Percentiles rank a stretch among this genome's conserved stretches.
phyloP scores from a whole-genome alignment of 2,888 invertebrate genomes.

The Epiblema foenella region DNA sequence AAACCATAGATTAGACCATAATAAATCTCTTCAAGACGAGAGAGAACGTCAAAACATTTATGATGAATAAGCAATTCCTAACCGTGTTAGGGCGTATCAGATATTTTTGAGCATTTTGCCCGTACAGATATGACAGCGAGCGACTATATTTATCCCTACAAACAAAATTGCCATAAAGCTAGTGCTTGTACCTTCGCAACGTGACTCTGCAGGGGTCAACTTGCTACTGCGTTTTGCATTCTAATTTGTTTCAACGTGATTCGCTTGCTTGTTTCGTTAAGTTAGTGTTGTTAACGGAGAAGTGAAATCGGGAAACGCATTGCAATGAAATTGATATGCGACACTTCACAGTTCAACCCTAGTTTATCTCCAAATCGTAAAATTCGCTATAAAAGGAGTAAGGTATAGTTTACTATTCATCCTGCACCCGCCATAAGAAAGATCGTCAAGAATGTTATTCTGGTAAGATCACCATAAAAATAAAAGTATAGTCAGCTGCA shows the following conservation, averaged over 20 bases:
- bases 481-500: background rate
- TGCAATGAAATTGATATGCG: background rate
- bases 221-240: background rate
- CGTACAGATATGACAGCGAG: background rate
- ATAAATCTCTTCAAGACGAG: too few species aligned
- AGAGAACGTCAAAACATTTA: too few species aligned
- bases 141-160: background rate
- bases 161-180: conserved; percentile 2
- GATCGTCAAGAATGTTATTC: conserved; percentile 10
- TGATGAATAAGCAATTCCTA: too few species aligned
- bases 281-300: background rate
- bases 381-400: conserved; percentile 19
- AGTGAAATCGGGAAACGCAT: background rate
- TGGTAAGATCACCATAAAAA: conserved; percentile 22
- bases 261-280: background rate
- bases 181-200: background rate
- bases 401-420: conserved; percentile 24
- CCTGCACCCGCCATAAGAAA: conserved; percentile 13
- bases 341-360: background rate
- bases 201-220: background rate
- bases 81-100: too few species aligned
- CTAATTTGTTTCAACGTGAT: background rate
- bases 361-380: conserved; percentile 28
- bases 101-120: background rate
- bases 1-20: too few species aligned